These are phyloP conservation scores for Laticauda laticaudata DNA, from an alignment of 2,113 vertebrate genomes.

Conservation along the genomic window DNA sequence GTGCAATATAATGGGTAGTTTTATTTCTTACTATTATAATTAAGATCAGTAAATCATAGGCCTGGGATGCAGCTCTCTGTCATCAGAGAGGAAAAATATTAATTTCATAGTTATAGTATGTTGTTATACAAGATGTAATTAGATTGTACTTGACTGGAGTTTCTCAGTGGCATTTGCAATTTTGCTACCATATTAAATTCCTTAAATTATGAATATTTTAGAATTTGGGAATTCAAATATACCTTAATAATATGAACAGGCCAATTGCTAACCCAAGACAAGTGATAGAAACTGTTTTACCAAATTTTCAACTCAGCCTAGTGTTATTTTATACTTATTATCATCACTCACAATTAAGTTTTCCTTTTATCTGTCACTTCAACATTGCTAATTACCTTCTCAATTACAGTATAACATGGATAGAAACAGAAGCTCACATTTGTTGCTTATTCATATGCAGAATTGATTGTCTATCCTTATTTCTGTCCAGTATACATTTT, in stretches of 20 bases:
- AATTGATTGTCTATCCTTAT: neutral
- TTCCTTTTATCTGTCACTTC: neutral
- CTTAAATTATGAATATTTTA: neutral
- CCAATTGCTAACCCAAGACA: neutral
- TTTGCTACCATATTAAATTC: neutral
- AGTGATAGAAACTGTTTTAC: neutral
- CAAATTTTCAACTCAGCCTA: neutral
- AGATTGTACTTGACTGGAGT: neutral
- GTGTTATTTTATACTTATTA: neutral
- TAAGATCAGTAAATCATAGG: neutral
- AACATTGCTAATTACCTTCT: neutral
- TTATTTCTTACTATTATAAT: neutral
- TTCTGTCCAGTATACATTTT: neutral
- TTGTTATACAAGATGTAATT: neutral
- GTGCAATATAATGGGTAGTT: neutral
- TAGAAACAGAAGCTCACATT: neutral
- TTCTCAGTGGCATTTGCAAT: neutral
- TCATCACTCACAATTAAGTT: neutral
- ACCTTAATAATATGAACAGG: neutral
- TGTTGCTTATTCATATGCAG: neutral
- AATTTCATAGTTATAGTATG: neutral
- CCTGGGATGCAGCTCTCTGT: neutral
- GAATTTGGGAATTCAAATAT: neutral
- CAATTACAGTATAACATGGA: neutral
- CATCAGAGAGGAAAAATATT: neutral